Base-by-base conservation (phyloP, 2,888 invertebrate genomes). In the Caenorhabditis sulstoni region DNA sequence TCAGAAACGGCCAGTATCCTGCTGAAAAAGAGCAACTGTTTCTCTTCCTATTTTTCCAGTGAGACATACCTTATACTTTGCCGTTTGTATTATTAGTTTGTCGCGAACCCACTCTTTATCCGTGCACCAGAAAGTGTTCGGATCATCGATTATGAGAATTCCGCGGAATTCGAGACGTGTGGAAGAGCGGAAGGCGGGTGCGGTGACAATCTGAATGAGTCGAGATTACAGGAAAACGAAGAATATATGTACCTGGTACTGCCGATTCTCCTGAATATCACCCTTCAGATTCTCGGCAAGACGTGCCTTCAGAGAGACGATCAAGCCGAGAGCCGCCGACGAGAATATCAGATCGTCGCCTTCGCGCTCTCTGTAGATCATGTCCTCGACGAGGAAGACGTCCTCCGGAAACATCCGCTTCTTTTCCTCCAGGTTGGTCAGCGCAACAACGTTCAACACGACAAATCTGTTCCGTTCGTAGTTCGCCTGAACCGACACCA, bases 61-160 rank as follows among this genome's bases (percentile, higher is more conserved):
- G n/a, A n/a, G n/a, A n/a, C 49, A 3, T 39, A 55, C 55, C 11
- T 14, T n/a, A 50, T 58, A 58, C 1, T 47, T 5, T 18, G 58
- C 47, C 7, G 55, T 49, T 47, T 22, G 53, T 23, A 37, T 22
- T 12, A 47, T 16, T 3, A 70, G 62, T n/a, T 45, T 22, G 14
- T 71, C 71, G 11, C 47, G 18, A 11, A 71, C 50, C 62, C 62
- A 71, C 18, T 64, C 49, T 14, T 41, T 71, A 9, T 71, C 64
- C 22, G 22, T 29, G 23, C 49, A 53, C 50, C 57, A 55, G 41
- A 55, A 71, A 14, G 12, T 29, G 1, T 5, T 11, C 11, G 44
- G 39, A 18, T 49, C 41, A 11, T 41, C 9, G 16, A 64, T 71
- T 8, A 71, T 35, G 0, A 71, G 41, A 2, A 71, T 35, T 16